Evolutionary conservation across 1,140 invertebrate genomes (phyloP).

Genomic region (Hestina assimilis): DNA sequence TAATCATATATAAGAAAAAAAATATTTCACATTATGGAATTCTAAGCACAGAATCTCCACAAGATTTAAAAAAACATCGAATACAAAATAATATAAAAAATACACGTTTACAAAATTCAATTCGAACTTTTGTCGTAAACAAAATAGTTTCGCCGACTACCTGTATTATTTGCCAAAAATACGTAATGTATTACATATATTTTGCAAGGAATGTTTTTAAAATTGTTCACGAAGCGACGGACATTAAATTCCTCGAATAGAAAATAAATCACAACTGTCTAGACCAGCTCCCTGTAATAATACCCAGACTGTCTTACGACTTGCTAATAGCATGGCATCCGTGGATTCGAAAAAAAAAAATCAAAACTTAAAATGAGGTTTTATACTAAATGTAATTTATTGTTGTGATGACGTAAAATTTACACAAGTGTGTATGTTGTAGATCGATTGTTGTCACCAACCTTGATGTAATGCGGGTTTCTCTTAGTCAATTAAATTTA

Average conservation of each 20-base stretch:
- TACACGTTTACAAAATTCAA: no score
- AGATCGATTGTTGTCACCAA: slow-evolving; percentile 15
- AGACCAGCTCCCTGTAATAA: slow-evolving; percentile 6
- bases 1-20: no score
- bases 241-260: slow-evolving; percentile 12
- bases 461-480: slow-evolving; percentile 29
- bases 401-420: slow-evolving; percentile 7
- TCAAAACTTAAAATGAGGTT: no score
- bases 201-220: neutral
- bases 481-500: neutral
- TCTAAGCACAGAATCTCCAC: no score
- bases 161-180: no score
- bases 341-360: no score
- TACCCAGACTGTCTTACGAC: slow-evolving; percentile 9
- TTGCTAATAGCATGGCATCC: neutral
- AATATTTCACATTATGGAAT: no score
- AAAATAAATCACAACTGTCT: slow-evolving; percentile 19
- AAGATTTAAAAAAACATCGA: no score
- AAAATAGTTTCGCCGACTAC: no score
- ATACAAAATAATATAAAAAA: no score
- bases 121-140: no score
- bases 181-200: no score
- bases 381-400: neutral
- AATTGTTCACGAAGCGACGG: neutral
- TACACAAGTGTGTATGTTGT: slow-evolving; percentile 26